Conservation (phyloP, 2,888 invertebrate genomes). For the Tachystola acroxantha region DNA sequence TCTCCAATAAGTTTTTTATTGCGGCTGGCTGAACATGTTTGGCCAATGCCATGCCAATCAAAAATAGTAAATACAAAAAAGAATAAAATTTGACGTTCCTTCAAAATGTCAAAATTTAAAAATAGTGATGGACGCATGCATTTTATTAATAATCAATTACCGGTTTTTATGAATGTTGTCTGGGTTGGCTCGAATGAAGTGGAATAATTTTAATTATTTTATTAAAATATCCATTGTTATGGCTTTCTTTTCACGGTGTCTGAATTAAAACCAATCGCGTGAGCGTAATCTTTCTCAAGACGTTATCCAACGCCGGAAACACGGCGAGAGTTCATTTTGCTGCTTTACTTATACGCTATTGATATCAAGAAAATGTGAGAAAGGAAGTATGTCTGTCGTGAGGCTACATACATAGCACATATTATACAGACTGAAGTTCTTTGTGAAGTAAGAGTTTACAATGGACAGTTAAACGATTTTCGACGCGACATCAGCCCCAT, state of each 20-base stretch:
- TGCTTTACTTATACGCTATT: conserved; percentile 62
- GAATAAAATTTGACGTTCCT: conserved; percentile 8
- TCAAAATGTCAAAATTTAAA: conserved; percentile 20
- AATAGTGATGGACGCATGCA: conserved; percentile 41
- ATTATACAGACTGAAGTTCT: conserved; percentile 46
- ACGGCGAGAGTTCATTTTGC: conserved; percentile 56
- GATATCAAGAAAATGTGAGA: conserved; percentile 74
- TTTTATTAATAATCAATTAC: conserved; percentile 1
- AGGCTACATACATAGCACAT: conserved; percentile 55
- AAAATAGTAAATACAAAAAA: conserved; percentile 18
- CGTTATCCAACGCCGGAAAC: conserved; percentile 49
- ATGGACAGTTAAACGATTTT: conserved; percentile 46
- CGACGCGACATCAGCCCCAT: conserved; percentile 42
- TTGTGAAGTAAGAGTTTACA: conserved; percentile 53
- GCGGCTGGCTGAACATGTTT: background rate
- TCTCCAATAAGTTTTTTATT: too few species aligned
- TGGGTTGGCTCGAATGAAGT: too few species aligned
- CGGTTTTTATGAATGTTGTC: conserved; percentile 2
- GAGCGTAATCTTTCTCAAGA: conserved; percentile 46
- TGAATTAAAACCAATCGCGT: conserved; percentile 30
- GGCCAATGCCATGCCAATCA: background rate
- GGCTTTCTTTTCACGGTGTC: background rate
- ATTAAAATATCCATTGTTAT: conserved; percentile 5
- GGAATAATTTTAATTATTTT: conserved; percentile 6
- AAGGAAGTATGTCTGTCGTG: conserved; percentile 72